Conservation (phyloP, 2,888 invertebrate genomes). For the Machimus rusticus region DNA sequence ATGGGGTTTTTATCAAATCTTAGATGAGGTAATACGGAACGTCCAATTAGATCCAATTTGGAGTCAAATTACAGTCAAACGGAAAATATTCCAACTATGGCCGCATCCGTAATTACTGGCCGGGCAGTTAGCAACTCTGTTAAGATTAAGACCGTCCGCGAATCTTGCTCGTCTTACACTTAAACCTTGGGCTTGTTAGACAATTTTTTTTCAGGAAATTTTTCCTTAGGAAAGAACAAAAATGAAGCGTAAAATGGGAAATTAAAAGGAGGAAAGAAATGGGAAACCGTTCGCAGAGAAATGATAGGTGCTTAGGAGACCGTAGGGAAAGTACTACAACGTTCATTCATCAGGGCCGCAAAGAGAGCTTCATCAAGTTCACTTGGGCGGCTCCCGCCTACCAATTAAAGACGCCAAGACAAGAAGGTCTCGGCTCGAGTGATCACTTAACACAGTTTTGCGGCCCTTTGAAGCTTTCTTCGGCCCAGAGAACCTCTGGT, state of each 20-base stretch:
- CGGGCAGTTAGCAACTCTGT: background rate
- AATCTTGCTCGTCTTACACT: background rate
- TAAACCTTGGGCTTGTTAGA: background rate
- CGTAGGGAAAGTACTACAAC: background rate
- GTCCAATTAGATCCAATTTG: background rate
- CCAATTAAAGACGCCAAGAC: constrained; percentile 6
- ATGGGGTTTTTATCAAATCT: constrained; percentile 1
- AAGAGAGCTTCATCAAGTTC: constrained; percentile 17
- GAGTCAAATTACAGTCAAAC: background rate
- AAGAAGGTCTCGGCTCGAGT: background rate
- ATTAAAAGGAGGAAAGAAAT: background rate
- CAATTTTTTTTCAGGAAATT: background rate
- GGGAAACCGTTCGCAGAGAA: background rate
- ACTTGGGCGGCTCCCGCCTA: constrained; percentile 5
- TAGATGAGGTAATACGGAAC: background rate
- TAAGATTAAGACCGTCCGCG: background rate
- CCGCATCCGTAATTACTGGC: background rate
- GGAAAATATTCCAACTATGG: background rate
- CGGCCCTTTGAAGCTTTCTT: constrained; percentile 1
- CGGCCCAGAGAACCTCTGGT: background rate
- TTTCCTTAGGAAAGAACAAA: background rate
- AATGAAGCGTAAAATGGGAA: background rate
- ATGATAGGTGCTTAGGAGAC: background rate
- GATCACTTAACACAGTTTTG: constrained; percentile 19
- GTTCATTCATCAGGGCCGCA: background rate